Conservation (phyloP, 2,797 vertebrate genomes). For the Brachyalestes nurse region DNA sequence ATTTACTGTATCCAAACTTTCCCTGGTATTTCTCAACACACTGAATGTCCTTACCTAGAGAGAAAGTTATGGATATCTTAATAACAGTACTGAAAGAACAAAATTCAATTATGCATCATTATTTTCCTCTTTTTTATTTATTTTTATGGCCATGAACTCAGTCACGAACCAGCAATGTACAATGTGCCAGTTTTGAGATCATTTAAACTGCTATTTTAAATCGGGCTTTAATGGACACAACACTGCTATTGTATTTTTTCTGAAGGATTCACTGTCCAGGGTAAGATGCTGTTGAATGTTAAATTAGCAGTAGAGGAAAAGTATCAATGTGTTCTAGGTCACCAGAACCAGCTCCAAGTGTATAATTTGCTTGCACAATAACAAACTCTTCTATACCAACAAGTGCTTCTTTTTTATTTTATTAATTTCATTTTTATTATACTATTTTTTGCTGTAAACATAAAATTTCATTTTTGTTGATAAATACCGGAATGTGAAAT, state of each 20-base stretch:
- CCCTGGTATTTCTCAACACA: not conserved
- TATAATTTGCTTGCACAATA: not conserved
- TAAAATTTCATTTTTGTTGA: not conserved
- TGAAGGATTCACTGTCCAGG: not conserved
- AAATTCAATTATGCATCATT: not conserved
- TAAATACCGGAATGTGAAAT: not conserved
- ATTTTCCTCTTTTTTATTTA: not conserved
- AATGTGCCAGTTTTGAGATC: constrained; percentile 29
- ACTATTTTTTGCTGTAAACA: not conserved
- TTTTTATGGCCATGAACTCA: constrained; percentile 4
- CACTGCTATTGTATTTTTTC: constrained; percentile 4
- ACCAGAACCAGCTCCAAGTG: not conserved
- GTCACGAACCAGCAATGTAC: constrained; percentile 35
- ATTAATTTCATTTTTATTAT: not conserved
- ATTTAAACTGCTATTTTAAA: not conserved
- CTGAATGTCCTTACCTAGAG: not conserved
- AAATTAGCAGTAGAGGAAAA: not conserved
- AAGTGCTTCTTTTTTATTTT: not conserved
- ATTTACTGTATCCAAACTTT: not conserved
- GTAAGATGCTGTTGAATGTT: not conserved
- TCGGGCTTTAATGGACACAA: not conserved
- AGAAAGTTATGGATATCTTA: not conserved
- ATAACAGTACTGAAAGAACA: not conserved
- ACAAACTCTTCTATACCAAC: not conserved
- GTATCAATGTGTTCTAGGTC: not conserved